A percentile compares a stretch with the other conserved stretches of the same genome.
These are phyloP conservation scores for Phacellophora camtschatica DNA, from an alignment of 30 jellyfish, hydroid and myxozoan species.

Conservation along the genomic window DNA sequence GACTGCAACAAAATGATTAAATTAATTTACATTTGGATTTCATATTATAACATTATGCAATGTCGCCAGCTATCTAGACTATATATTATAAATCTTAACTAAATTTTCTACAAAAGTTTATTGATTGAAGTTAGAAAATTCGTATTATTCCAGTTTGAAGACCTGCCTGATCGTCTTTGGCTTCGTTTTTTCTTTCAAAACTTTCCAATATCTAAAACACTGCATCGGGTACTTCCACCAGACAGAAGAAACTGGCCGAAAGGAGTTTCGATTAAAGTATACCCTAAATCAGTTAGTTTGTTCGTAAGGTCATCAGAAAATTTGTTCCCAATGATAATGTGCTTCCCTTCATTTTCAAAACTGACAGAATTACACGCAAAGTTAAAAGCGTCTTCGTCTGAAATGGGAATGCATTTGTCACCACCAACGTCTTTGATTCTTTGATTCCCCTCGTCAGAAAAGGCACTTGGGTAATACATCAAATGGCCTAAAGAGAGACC, in stretches of 20 bases:
- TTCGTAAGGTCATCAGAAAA: slow-evolving; percentile 24
- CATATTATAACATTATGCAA: too few relatives aligned
- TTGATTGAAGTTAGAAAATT: too few relatives aligned
- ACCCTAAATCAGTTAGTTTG: slow-evolving; percentile 25
- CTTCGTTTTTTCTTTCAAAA: not conserved
- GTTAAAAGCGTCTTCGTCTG: slow-evolving; percentile 63
- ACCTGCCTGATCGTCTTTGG: too few relatives aligned
- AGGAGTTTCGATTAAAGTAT: slow-evolving; percentile 45
- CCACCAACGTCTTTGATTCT: slow-evolving; percentile 55
- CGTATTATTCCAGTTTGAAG: too few relatives aligned
- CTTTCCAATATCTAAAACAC: slow-evolving; percentile 49
- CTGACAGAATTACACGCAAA: slow-evolving; percentile 61
- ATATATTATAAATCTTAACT: too few relatives aligned
- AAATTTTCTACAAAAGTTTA: too few relatives aligned
- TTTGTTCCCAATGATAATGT: slow-evolving; percentile 54
- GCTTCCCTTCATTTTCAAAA: slow-evolving; percentile 50
- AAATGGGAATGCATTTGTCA: slow-evolving; percentile 19
- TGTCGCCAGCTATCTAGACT: too few relatives aligned
- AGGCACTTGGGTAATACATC: slow-evolving; percentile 61
- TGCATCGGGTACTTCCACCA: slow-evolving; percentile 69
- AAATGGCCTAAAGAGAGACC: slow-evolving; percentile 59
- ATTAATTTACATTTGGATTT: too few relatives aligned
- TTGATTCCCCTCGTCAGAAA: slow-evolving; percentile 53
- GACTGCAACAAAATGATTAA: too few relatives aligned
- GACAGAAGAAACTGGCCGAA: slow-evolving; percentile 50